Evolutionary conservation across 2,888 invertebrate genomes (phyloP), one percentile per base, ranked within the genome.

Genomic region (Rhamphomyia laevipes): DNA sequence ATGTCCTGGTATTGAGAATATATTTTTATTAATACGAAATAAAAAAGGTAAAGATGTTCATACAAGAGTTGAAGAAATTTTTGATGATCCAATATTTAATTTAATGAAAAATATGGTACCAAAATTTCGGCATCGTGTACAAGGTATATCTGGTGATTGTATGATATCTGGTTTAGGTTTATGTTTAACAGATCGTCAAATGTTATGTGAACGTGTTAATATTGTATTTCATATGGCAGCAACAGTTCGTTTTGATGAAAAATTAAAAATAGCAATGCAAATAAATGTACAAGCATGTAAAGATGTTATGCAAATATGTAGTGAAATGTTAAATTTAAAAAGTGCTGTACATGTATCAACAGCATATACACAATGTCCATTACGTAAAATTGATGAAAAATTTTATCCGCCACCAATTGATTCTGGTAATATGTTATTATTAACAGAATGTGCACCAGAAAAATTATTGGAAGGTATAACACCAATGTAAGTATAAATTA

Each of bases 221-320:
- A 67, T 78, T 44, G 74, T 78, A 4, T 77, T 77, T 56, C 77
- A 78, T 56, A 73, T 75, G 49, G 78, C 77, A 1, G 78, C 77
- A 0, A 78, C 77, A 1, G 75, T 77, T 2, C 65, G 74, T 47
- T 88, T 88, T 63, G 84, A 86, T 64, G 87, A 88, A 63, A 81
- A 80, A 54, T 71, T 88, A 13, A 81, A 80, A 69, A 67, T 78
- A 5, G 84, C 87, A 1, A 76, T 83, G 42, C 77, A 81, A 52
- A 83, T 86, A 65, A 88, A 88, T 67, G 80, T 88, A 1, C 71
- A 77, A 42, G 82, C 82, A 23, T 80, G 82, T 1, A 74, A 77
- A 53, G 78, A 82, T 54, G 70, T 86, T 54, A 66, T 86, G 43
- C 65, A 74, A 37, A 68, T 89, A 16, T 80, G 81, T 62, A 77